Evolutionary conservation across 1,140 invertebrate genomes (phyloP).

Genomic region (Hirudo medicinalis): DNA sequence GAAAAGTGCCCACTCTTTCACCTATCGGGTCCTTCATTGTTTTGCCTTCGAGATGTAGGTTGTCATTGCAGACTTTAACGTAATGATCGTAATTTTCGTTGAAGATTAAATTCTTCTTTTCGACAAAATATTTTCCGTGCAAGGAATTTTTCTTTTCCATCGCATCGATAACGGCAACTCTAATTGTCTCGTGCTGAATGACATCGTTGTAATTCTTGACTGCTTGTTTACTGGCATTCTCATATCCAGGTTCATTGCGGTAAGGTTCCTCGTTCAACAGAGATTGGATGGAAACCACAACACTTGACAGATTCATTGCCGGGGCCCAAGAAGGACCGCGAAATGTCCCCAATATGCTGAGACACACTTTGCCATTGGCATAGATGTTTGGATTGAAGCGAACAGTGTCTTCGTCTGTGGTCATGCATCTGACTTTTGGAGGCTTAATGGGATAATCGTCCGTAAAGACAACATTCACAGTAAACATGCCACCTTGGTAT

Average conservation of each 20-base stretch:
- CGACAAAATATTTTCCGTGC: too few species aligned
- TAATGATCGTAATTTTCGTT: too few species aligned
- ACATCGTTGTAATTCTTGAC: conserved; percentile 46
- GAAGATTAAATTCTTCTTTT: too few species aligned
- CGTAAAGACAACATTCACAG: conserved; percentile 48
- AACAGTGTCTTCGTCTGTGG: conserved; percentile 49
- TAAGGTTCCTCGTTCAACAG: conserved; percentile 50
- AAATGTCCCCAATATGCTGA: conserved; percentile 53
- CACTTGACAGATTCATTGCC: conserved; percentile 47
- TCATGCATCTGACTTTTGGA: conserved; percentile 52
- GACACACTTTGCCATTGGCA: conserved; percentile 52
- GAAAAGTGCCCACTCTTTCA: too few species aligned
- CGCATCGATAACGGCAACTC: conserved; percentile 50
- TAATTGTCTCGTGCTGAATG: conserved; percentile 47
- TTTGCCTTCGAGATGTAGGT: too few species aligned
- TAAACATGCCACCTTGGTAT: conserved; percentile 54
- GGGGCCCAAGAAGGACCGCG: conserved; percentile 50
- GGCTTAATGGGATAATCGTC: conserved; percentile 44
- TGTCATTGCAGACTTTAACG: too few species aligned
- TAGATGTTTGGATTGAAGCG: conserved; percentile 54
- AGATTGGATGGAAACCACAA: conserved; percentile 50
- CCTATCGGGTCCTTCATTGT: too few species aligned
- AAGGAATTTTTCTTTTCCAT: conserved; percentile 34
- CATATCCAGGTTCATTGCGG: conserved; percentile 51
- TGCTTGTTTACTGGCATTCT: conserved; percentile 35